Evolutionary conservation across 1,140 invertebrate species (phyloP).

Genomic region (Drosophila oshimai): DNA sequence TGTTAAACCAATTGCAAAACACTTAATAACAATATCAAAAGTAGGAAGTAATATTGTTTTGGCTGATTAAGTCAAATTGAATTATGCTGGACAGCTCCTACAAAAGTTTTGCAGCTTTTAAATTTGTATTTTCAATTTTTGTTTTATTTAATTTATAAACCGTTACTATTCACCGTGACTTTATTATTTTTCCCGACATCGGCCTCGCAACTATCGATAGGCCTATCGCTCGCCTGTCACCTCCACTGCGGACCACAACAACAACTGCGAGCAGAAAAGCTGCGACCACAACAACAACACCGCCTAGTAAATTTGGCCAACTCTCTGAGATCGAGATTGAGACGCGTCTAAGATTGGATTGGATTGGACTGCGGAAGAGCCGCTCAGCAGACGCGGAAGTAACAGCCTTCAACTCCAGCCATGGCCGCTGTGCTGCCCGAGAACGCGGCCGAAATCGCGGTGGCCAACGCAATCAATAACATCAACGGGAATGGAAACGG

Average conservation of each 20-base stretch:
- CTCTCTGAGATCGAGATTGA: conserved; percentile 25
- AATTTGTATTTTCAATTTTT: too few species aligned
- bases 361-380: conserved; percentile 27
- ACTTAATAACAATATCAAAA: too few species aligned
- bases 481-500: conserved; percentile 46
- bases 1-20: too few species aligned
- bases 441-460: conserved; percentile 59
- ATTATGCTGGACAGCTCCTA: too few species aligned
- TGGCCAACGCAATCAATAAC: conserved; percentile 73
- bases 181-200: neutral
- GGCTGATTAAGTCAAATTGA: too few species aligned
- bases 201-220: neutral
- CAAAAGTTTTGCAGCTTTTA: too few species aligned
- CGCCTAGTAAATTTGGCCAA: conserved; percentile 19
- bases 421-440: conserved; percentile 40
- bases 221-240: neutral
- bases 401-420: conserved; percentile 11
- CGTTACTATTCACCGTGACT: neutral
- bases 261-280: neutral
- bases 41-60: too few species aligned
- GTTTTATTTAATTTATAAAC: too few species aligned
- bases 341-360: neutral
- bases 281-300: conserved; percentile 16
- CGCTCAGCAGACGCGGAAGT: conserved; percentile 33
- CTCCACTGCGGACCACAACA: neutral